Conservation (phyloP, 2,797 vertebrate species). For the Anisognathus igniventris region DNA sequence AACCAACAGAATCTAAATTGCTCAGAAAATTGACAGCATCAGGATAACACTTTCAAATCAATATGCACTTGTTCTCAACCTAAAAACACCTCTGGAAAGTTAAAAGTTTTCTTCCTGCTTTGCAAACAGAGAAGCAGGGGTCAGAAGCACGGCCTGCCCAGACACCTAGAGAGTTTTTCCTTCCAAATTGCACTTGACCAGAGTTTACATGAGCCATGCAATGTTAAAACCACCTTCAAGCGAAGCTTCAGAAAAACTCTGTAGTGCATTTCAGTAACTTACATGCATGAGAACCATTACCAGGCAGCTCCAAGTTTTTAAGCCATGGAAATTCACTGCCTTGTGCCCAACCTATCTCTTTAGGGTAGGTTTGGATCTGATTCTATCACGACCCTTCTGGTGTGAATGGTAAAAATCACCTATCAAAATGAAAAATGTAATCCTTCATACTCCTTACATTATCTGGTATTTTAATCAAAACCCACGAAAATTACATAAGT, state of each 20-base stretch:
- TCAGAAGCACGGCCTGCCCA: neutral
- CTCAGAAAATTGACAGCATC: neutral
- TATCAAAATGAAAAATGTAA: neutral
- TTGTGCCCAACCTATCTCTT: neutral
- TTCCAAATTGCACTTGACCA: neutral
- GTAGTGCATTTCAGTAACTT: neutral
- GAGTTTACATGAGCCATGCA: neutral
- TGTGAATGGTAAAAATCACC: neutral
- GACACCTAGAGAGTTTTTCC: neutral
- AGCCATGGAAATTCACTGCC: neutral
- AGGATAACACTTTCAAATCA: neutral
- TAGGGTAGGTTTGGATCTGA: neutral
- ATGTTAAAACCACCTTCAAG: neutral
- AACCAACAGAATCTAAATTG: neutral
- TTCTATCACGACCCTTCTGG: neutral
- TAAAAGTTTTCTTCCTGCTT: neutral
- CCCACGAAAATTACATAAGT: rapidly evolving
- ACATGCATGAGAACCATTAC: neutral
- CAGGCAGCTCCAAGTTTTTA: neutral
- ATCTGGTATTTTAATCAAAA: neutral
- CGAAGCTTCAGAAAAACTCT: neutral
- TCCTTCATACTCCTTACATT: neutral
- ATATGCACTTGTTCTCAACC: neutral
- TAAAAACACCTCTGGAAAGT: neutral
- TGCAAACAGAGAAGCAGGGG: neutral